Base-by-base conservation (phyloP, 2,888 invertebrate genomes). In the Macrophya annulata region DNA sequence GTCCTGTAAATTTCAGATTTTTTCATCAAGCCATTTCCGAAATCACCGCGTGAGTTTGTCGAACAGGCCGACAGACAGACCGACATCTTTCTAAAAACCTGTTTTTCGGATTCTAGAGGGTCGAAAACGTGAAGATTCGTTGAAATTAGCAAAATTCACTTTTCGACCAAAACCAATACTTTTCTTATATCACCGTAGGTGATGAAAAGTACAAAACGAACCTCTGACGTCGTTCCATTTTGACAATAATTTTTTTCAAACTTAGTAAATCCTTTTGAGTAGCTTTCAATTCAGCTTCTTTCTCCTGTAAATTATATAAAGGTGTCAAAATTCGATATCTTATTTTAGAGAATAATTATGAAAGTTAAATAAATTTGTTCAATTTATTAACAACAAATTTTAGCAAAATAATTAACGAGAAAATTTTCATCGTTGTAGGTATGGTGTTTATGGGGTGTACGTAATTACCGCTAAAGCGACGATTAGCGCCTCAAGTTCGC, bases 401-500 rank as follows among this genome's bases (percentile, higher is more conserved):
- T 1, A 62, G n/a, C 62, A 0, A 62, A 21, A 21, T 21, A n/a
- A 21, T 17, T 8, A n/a, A 17, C 17, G 62, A 62, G 62, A 21
- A 62, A 48, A 25, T 25, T 62, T 62, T 21, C 4, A 37, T 68
- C 37, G 37, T 25, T 68, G 37, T 1, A 17, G n/a, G n/a, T 68
- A 15, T 5, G 55, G 17, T 17, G 15, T 15, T 65, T 17, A 40
- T 40, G 15, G 12, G 1, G 21, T 79, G 4, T 51, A 55, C 5
- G 51, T 31, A 31, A 59, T 85, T 88, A 91, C 90, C 88, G 86
- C 82, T 55, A 91, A 87, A 85, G 87, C 87, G 65, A 86, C 86
- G 4, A 84, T 88, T 76, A 90, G 85, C 37, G 74, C 84, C 76
- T 89, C 87, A 6, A 93, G 85, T 71, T 93, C 92, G 37, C 89